Evolutionary conservation across 1,140 invertebrate species (phyloP).

Genomic region (Platyura marginata): DNA sequence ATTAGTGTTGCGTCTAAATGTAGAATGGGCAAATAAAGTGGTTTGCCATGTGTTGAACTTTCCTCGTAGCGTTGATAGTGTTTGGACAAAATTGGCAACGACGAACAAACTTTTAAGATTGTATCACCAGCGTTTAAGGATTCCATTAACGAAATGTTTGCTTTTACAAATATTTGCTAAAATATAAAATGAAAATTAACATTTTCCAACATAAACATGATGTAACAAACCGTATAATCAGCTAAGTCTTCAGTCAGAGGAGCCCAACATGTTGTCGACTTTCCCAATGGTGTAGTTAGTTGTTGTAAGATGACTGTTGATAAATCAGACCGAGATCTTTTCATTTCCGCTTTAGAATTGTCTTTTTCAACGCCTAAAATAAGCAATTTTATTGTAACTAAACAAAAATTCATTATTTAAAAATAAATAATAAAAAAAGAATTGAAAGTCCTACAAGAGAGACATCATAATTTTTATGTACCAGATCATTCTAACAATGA

Average conservation of each 20-base stretch:
- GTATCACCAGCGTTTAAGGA: conserved; percentile 19
- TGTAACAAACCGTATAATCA: conserved; percentile 13
- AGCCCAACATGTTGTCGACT: conserved; percentile 18
- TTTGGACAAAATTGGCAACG: conserved; percentile 16
- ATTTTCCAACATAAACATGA: background rate
- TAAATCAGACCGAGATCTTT: conserved; percentile 36
- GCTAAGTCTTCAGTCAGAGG: conserved; percentile 19
- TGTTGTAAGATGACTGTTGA: conserved; percentile 44
- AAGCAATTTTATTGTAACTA: background rate
- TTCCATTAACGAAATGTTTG: conserved; percentile 34
- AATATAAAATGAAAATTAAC: conserved; percentile 7
- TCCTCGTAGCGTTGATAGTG: conserved; percentile 19
- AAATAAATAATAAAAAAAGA: background rate
- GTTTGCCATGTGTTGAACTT: conserved; percentile 13
- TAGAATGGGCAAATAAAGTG: conserved; percentile 17
- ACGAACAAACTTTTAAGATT: conserved; percentile 16
- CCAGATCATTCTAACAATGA: no score
- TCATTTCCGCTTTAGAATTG: conserved; percentile 30
- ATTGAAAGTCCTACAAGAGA: background rate
- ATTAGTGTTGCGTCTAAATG: conserved; percentile 16
- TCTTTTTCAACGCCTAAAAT: conserved; percentile 30
- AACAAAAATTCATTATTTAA: conserved; percentile 4
- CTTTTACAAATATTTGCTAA: conserved; percentile 33
- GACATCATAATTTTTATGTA: no score
- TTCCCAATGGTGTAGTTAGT: conserved; percentile 35